A percentile compares a stretch with the other conserved stretches of the same genome.
Conservation (phyloP, 2,888 invertebrate genomes). For the Epinotia nisella region DNA sequence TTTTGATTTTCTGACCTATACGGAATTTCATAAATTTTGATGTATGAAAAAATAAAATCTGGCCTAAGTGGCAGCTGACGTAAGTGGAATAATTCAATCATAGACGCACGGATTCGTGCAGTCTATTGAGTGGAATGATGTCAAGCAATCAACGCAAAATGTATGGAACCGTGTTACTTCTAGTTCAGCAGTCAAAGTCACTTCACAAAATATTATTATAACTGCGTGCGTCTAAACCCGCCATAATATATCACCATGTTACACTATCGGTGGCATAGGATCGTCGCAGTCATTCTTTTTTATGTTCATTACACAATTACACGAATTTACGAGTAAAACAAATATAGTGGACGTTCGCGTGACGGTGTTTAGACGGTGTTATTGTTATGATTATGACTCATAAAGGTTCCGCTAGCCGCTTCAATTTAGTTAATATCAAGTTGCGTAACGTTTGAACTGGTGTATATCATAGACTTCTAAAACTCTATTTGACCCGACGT, state of each 20-base stretch:
- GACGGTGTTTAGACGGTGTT: slow-evolving; percentile 44
- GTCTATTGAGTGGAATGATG: too few species aligned
- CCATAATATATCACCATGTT: slow-evolving; percentile 12
- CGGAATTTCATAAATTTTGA: too few species aligned
- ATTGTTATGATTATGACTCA: slow-evolving; percentile 49
- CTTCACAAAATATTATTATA: too few species aligned
- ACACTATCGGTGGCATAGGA: slow-evolving; percentile 44
- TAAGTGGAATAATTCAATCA: too few species aligned
- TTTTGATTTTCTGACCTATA: too few species aligned
- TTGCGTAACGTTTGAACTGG: background rate
- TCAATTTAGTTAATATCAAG: slow-evolving; percentile 35
- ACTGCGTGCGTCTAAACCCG: background rate
- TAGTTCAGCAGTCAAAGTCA: too few species aligned
- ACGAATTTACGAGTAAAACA: slow-evolving; percentile 58
- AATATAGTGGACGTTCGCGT: slow-evolving; percentile 54
- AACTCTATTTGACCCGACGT: too few species aligned
- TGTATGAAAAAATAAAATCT: too few species aligned
- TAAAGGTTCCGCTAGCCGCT: slow-evolving; percentile 52
- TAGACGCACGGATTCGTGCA: too few species aligned
- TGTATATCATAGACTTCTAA: background rate
- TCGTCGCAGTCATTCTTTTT: slow-evolving; percentile 53
- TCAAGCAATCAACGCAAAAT: too few species aligned
- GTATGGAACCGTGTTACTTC: too few species aligned
- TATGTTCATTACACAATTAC: slow-evolving; percentile 61
- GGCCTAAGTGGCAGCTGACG: too few species aligned